These are phyloP conservation scores for Protophormia terraenovae DNA, from an alignment of 2,888 invertebrate genomes.

Conservation along the genomic window DNA sequence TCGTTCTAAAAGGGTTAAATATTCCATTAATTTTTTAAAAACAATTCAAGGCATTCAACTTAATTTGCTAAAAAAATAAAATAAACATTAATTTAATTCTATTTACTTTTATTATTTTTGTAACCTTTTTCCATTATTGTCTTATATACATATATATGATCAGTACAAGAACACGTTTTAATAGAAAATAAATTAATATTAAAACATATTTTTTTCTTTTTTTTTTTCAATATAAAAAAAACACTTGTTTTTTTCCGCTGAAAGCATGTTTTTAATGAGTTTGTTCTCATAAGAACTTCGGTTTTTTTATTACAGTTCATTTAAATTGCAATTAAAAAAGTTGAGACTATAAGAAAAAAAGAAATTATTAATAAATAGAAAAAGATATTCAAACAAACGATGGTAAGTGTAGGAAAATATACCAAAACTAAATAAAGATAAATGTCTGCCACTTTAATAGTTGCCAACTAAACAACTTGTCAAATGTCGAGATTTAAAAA, in stretches of 20 bases:
- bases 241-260: conserved; percentile 15
- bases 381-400: background rate
- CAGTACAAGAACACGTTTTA: background rate
- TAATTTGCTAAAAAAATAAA: background rate
- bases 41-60: background rate
- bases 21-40: background rate
- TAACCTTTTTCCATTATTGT: background rate
- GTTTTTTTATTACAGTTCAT: background rate
- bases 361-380: background rate
- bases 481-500: too few relatives aligned
- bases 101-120: background rate
- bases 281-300: background rate
- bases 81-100: background rate
- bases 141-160: background rate
- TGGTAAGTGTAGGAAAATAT: background rate
- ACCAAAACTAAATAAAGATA: background rate
- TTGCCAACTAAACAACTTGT: too few relatives aligned
- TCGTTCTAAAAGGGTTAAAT: background rate
- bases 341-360: background rate
- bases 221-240: conserved; percentile 24
- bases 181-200: background rate
- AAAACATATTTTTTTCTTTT: background rate
- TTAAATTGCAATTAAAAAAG: background rate
- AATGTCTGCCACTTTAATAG: background rate
- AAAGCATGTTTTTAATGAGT: background rate